Evolutionary conservation across 1,140 invertebrate genomes (phyloP).

Genomic region (Trypoxylus dichotomus): DNA sequence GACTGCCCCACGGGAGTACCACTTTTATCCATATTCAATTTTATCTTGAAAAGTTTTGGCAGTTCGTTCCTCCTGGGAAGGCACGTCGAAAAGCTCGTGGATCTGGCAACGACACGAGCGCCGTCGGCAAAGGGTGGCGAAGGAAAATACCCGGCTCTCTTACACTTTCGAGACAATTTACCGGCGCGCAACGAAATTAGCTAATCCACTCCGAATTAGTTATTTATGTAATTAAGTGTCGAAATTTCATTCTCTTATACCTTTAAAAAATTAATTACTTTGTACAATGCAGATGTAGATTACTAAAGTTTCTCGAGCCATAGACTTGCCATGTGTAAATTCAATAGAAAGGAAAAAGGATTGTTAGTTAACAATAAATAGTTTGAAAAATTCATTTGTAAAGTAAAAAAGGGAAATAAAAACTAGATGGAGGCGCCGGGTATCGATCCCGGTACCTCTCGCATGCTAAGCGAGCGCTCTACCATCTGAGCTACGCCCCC

Average conservation of each 20-base stretch:
- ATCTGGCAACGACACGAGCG: conserved; percentile 20
- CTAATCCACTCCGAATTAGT: conserved; percentile 20
- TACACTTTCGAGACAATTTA: conserved; percentile 16
- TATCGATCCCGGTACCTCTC: conserved; percentile 52
- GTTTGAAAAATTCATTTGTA: no score
- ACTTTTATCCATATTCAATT: conserved; percentile 49
- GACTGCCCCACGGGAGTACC: conserved; percentile 34
- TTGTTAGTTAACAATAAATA: no score
- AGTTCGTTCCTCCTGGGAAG: conserved; percentile 37
- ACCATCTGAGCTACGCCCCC: conserved; percentile 51
- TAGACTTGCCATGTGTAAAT: background rate
- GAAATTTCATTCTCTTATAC: background rate
- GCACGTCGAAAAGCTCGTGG: conserved; percentile 26
- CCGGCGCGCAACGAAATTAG: conserved; percentile 12
- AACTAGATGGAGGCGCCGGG: conserved; percentile 47
- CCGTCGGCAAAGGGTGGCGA: background rate
- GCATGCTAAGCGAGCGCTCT: conserved; percentile 52
- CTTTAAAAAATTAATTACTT: conserved; percentile 6
- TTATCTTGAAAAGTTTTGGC: conserved; percentile 45
- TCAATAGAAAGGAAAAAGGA: no score
- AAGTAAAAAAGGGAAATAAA: background rate
- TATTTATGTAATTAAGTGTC: conserved; percentile 27
- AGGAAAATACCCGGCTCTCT: conserved; percentile 15
- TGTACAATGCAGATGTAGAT: background rate
- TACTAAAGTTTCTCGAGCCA: background rate